Percentiles rank a stretch among this genome's conserved stretches.
phyloP scores from a whole-genome alignment of 2,113 vertebrate species.

The Eupsittula cactorum region DNA sequence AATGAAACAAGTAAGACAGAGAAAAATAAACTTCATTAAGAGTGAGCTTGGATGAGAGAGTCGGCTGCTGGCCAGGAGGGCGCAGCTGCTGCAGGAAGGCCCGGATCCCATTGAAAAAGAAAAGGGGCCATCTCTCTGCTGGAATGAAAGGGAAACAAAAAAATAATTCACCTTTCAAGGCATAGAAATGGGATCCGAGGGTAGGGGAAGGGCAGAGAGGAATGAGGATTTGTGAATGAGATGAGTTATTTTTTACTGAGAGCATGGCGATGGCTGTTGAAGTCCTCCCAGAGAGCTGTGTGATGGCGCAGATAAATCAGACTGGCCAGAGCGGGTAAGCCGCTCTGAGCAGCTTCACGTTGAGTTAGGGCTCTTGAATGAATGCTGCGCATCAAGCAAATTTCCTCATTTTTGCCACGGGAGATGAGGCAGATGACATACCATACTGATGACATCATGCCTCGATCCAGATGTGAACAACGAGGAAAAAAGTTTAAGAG shows the following conservation, averaged over 20 bases:
- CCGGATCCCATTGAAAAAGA: slow-evolving; percentile 33
- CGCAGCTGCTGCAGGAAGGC: slow-evolving; percentile 53
- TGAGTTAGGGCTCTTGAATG: neutral
- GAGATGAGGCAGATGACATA: slow-evolving; percentile 58
- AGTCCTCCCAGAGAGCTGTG: neutral
- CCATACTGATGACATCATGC: slow-evolving; percentile 32
- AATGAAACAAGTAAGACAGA: slow-evolving; percentile 34
- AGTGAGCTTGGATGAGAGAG: slow-evolving; percentile 8
- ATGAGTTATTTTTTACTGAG: neutral
- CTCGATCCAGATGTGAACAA: slow-evolving; percentile 38
- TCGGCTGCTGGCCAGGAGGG: slow-evolving; percentile 27
- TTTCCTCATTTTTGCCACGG: slow-evolving; percentile 32
- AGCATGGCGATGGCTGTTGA: neutral
- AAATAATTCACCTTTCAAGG: slow-evolving; percentile 51
- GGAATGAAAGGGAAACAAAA: slow-evolving; percentile 51
- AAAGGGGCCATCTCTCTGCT: slow-evolving; percentile 47
- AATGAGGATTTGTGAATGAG: slow-evolving; percentile 18
- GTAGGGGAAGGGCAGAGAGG: neutral
- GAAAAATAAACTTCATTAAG: slow-evolving; percentile 65
- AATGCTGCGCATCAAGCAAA: slow-evolving; percentile 15
- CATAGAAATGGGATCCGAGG: neutral
- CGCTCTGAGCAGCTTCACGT: neutral
- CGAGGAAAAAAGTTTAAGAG: neutral
- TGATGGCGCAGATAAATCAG: neutral
- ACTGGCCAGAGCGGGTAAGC: fast-evolving